phyloP scores from a whole-genome alignment of 2,888 invertebrate genomes.

The Bellardia bayeri region DNA sequence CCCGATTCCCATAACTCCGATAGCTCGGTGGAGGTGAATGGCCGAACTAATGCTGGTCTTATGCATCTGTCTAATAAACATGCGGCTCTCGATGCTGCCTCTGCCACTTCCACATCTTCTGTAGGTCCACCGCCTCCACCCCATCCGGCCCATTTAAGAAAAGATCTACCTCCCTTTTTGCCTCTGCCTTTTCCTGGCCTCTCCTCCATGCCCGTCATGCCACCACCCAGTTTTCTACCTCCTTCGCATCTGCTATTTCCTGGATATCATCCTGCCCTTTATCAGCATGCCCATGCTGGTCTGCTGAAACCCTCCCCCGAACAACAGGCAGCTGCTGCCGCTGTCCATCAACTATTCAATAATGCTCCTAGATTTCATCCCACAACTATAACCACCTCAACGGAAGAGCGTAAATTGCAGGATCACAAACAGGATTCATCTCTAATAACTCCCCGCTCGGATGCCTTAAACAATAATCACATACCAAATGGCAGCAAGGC shows the following conservation, averaged over 20 bases:
- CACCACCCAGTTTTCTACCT: conserved; percentile 87
- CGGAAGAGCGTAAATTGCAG: conserved; percentile 39
- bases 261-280: conserved; percentile 87
- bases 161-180: conserved; percentile 86
- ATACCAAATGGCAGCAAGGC: conserved; percentile 85
- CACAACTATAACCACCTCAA: conserved; percentile 67
- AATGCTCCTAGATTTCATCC: conserved; percentile 76
- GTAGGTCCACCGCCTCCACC: conserved; percentile 64
- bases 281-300: conserved; percentile 84
- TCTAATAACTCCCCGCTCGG: conserved; percentile 78
- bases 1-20: conserved; percentile 94
- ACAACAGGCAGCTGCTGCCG: conserved; percentile 80
- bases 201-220: conserved; percentile 87
- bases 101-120: neutral
- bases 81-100: neutral
- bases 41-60: conserved; percentile 85
- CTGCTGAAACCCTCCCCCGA: conserved; percentile 82
- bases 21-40: conserved; percentile 90
- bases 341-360: conserved; percentile 81
- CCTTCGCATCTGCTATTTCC: conserved; percentile 87
- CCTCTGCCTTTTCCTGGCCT: conserved; percentile 88
- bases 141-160: conserved; percentile 84
- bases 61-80: conserved; percentile 77
- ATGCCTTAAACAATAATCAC: conserved; percentile 82
- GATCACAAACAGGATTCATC: conserved; percentile 73